Evolutionary conservation across 2,797 vertebrate species (phyloP).

Genomic region (Dipus sagitta): DNA sequence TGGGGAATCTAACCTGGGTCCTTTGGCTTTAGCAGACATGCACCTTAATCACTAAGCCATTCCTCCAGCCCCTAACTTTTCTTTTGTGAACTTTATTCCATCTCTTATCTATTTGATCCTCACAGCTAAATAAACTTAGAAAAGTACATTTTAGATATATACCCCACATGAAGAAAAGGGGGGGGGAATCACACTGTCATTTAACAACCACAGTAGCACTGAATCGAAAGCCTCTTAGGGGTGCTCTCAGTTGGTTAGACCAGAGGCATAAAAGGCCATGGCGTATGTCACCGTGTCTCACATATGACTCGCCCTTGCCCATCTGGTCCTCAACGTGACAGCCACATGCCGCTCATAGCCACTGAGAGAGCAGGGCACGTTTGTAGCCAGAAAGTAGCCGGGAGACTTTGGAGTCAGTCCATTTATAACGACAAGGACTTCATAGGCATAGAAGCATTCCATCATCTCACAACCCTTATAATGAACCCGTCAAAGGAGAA

Average conservation of each 20-base stretch:
- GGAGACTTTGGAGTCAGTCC: not conserved
- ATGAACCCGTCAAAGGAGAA: conserved; percentile 51
- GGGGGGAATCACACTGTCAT: not conserved
- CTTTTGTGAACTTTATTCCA: not conserved
- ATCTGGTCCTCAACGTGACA: not conserved
- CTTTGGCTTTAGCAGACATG: too few relatives aligned
- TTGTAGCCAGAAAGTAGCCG: not conserved
- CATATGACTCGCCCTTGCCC: not conserved
- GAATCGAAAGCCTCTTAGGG: not conserved
- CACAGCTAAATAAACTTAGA: not conserved
- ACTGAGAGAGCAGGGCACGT: not conserved
- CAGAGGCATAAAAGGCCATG: not conserved
- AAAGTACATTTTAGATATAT: not conserved
- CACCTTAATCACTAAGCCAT: too few relatives aligned
- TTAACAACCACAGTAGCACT: not conserved
- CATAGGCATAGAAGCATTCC: not conserved
- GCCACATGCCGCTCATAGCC: not conserved
- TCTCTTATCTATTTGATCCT: not conserved
- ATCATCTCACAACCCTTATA: not conserved
- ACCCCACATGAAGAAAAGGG: not conserved
- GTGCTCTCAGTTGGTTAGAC: not conserved
- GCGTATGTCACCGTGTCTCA: not conserved
- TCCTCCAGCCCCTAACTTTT: not conserved
- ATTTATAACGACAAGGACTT: not conserved
- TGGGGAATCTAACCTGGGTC: too few relatives aligned